Base-by-base conservation (phyloP, 23 tunicate species). In the Halocynthia aurantium region DNA sequence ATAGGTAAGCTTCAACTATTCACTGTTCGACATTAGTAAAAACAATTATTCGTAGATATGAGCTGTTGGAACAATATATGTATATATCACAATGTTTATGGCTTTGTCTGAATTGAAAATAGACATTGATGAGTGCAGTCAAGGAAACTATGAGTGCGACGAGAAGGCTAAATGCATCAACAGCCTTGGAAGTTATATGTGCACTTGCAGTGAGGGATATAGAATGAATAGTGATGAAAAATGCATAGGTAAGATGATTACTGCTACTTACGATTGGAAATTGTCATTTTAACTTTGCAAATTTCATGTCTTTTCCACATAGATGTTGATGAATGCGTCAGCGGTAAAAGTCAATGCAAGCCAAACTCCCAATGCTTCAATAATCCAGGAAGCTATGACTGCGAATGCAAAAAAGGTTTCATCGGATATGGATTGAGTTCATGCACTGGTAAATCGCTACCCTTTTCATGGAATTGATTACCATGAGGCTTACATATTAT, bases 241-340 rank as follows among this genome's bases (percentile, higher is more conserved):
- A 53, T 83, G 86, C 74, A 65, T 49, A 83, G 86, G 86, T 83
- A 13, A 22, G 21, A 5, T 73, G 15, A 67, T 31, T 31, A 31
- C 44, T 31, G 44, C 4, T 31, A 31, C 44, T 31, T 31, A 31
- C 44, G 44, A 31, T 31, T 31, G 44, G 44, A 31, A 31, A 31
- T 31, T 31, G 44, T 31, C 44, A 31, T 31, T n/a, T 31, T 31
- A 31, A 31, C 44, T 31, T 31, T 31, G 44, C 44, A 31, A 31
- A 31, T 31, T 31, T 31, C 44, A 31, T 31, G 4, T 31, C 44
- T 0, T 31, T 31, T 31, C 44, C 44, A 31, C 44, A 31, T 31
- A 83, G 86, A 83, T 83, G 49, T 83, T 64, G 81, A 83, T 65
- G 86, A 83, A 76, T 83, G 86, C 53, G 66, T 8, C 7, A 17